Evolutionary conservation across 2,113 vertebrate species (phyloP).

Genomic region (Stictonetta naevosa): DNA sequence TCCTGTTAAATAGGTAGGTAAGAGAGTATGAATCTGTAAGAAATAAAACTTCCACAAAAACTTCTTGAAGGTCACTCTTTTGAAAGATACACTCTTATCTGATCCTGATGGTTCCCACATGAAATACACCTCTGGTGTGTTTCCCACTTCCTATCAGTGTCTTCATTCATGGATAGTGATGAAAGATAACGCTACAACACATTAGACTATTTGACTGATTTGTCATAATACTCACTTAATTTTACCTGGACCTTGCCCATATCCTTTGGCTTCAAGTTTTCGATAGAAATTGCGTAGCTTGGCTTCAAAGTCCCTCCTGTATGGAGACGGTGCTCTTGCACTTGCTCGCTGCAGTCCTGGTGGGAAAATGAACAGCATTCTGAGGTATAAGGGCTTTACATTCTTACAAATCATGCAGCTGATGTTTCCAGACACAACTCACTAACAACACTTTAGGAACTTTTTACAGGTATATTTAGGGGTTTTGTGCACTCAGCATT

Average conservation of each 20-base stretch:
- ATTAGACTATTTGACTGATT: background rate
- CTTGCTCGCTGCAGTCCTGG: slow-evolving; percentile 91
- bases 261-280: slow-evolving; percentile 98
- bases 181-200: background rate
- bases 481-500: background rate
- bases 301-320: slow-evolving; percentile 97
- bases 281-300: slow-evolving; percentile 98
- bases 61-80: background rate
- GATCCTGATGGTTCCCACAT: background rate
- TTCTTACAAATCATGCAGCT: background rate
- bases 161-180: background rate
- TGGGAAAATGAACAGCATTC: background rate
- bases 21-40: background rate
- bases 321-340: slow-evolving; percentile 93
- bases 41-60: background rate
- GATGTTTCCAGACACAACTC: background rate
- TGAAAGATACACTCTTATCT: background rate
- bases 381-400: background rate
- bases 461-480: background rate
- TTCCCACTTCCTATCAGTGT: background rate
- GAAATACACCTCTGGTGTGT: background rate
- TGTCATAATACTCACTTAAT: slow-evolving; percentile 88
- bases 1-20: background rate
- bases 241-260: slow-evolving; percentile 97
- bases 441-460: background rate